Conservation (phyloP, 1,140 invertebrate genomes). For the Phthorimaea operculella region DNA sequence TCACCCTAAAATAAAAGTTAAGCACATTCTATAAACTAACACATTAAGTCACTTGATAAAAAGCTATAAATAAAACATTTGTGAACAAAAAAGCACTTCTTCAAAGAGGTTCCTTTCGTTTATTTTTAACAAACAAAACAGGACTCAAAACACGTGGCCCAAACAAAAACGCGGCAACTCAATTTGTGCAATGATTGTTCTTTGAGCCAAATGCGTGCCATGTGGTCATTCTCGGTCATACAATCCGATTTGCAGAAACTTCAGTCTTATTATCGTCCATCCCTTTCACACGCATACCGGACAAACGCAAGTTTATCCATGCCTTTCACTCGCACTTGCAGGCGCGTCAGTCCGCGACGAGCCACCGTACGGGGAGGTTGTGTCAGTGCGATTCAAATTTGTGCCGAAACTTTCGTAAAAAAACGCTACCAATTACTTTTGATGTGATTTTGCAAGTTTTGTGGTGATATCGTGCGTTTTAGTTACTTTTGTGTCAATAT, state of each 20-base stretch:
- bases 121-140: constrained; percentile 24
- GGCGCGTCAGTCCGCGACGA: constrained; percentile 34
- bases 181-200: constrained; percentile 47
- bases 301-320: constrained; percentile 27
- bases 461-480: not conserved
- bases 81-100: constrained; percentile 3
- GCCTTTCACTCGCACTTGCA: constrained; percentile 34
- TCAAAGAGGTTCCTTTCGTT: constrained; percentile 19
- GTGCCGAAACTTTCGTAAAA: constrained; percentile 55
- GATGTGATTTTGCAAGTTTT: constrained; percentile 31
- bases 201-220: constrained; percentile 47
- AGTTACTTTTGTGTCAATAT: not conserved
- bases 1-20: too few species aligned
- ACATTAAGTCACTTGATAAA: too few species aligned
- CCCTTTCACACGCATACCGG: constrained; percentile 27
- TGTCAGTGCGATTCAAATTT: constrained; percentile 19
- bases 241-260: constrained; percentile 30
- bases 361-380: constrained; percentile 16
- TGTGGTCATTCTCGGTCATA: constrained; percentile 54
- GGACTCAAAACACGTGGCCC: constrained; percentile 38
- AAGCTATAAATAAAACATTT: not conserved
- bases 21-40: too few species aligned
- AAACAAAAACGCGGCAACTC: constrained; percentile 52
- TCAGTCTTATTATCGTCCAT: constrained; percentile 29
- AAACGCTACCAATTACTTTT: constrained; percentile 37